Percentiles rank a stretch among this genome's conserved stretches.
These are phyloP conservation scores for Anadara kagoshimensis DNA, from an alignment of 1,140 invertebrate genomes.

Conservation along the genomic window DNA sequence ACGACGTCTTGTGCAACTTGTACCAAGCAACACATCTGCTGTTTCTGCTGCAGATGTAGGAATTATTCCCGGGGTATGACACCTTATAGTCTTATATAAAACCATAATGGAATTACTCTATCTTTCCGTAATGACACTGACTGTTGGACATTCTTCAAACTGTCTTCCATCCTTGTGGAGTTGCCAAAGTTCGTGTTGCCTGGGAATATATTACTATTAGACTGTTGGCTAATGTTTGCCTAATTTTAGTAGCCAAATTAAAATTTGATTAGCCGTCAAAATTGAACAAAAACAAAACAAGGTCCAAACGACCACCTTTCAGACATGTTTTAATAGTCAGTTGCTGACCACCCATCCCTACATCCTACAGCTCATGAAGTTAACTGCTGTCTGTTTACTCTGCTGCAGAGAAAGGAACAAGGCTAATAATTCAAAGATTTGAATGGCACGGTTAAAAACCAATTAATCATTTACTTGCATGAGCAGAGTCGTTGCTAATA, in stretches of 20 bases:
- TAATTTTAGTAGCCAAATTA: too few species aligned
- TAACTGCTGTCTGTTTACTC: too few species aligned
- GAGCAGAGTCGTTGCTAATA: too few species aligned
- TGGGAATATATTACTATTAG: not conserved
- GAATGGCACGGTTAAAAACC: too few species aligned
- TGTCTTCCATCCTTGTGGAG: not conserved
- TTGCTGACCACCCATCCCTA: too few species aligned
- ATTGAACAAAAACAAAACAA: too few species aligned
- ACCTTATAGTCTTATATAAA: not conserved
- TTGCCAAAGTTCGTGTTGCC: not conserved
- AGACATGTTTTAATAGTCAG: too few species aligned
- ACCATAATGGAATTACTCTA: not conserved
- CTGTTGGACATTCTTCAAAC: not conserved
- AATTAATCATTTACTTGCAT: too few species aligned
- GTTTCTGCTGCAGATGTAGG: constrained; percentile 34
- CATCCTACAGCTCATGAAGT: too few species aligned
- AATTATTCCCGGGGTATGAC: constrained; percentile 63
- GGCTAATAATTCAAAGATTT: too few species aligned
- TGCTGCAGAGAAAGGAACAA: too few species aligned
- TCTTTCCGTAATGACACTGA: not conserved
- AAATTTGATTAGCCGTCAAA: not conserved
- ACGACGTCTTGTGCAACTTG: constrained; percentile 56
- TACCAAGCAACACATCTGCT: constrained; percentile 27
- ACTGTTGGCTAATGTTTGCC: not conserved
- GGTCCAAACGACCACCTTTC: too few species aligned